Evolutionary conservation across 2,113 vertebrate genomes (phyloP).

Genomic region (Python bivittatus): DNA sequence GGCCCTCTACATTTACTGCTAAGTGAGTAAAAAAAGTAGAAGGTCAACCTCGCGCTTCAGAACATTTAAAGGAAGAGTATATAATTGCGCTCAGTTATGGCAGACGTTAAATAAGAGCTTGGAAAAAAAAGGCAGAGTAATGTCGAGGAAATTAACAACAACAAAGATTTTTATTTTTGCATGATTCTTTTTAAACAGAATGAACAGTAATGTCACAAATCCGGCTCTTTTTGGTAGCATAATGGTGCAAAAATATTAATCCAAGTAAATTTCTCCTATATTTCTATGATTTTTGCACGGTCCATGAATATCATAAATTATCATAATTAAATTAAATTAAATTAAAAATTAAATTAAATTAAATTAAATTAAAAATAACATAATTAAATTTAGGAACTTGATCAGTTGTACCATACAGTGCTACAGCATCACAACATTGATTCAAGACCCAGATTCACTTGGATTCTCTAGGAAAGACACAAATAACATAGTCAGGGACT

Average conservation of each 20-base stretch:
- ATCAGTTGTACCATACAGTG: background rate
- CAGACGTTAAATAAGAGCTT: background rate
- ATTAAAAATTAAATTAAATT: too few relatives aligned
- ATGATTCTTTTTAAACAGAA: background rate
- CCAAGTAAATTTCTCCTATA: too few relatives aligned
- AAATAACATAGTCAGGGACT: background rate
- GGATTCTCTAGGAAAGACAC: background rate
- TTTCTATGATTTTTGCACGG: too few relatives aligned
- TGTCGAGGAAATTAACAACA: too few relatives aligned
- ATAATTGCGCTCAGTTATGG: background rate
- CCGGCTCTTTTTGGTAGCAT: background rate
- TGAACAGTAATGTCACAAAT: background rate
- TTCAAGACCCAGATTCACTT: background rate
- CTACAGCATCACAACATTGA: background rate
- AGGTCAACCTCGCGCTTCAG: background rate
- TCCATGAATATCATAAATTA: too few relatives aligned
- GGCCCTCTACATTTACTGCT: background rate
- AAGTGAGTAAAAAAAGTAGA: background rate
- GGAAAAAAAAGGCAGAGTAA: background rate
- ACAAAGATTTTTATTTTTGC: background rate
- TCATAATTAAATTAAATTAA: too few relatives aligned
- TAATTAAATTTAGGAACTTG: background rate
- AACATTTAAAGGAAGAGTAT: background rate
- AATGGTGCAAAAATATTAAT: background rate
- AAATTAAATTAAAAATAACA: too few relatives aligned